Percentiles rank a stretch among this genome's conserved stretches.
Evolutionary conservation across 2,888 invertebrate genomes (phyloP).

Genomic region (Tetranychus piercei): DNA sequence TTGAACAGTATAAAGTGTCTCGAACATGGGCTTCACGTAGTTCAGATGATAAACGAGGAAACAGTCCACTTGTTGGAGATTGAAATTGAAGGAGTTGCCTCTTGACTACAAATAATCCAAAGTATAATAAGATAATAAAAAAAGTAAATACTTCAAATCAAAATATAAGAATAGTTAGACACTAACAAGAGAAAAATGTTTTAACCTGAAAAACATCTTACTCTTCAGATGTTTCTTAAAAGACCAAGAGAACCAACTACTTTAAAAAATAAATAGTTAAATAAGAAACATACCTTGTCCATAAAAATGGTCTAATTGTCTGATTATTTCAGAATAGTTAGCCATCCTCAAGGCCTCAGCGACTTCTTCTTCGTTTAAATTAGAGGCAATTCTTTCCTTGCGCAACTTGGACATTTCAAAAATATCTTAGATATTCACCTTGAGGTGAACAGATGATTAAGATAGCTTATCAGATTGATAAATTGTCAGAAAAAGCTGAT

Average conservation of each 20-base stretch:
- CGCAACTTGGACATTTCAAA: background rate
- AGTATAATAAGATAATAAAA: too few species aligned
- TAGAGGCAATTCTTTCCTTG: slow-evolving; percentile 3
- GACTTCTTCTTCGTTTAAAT: slow-evolving; percentile 10
- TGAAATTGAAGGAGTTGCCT: slow-evolving; percentile 73
- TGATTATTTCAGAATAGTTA: slow-evolving; percentile 73
- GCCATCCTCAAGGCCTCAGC: slow-evolving; percentile 18
- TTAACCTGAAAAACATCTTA: background rate
- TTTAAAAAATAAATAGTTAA: background rate
- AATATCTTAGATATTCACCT: too few species aligned
- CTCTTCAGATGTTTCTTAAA: background rate
- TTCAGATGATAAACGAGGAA: slow-evolving; percentile 66
- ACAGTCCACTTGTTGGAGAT: slow-evolving; percentile 79
- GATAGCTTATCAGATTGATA: too few species aligned
- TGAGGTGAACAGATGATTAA: too few species aligned
- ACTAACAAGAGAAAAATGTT: slow-evolving; percentile 1
- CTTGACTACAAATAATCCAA: slow-evolving; percentile 45
- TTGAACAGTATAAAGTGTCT: slow-evolving; percentile 55
- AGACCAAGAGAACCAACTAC: background rate
- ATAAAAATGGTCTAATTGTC: slow-evolving; percentile 78
- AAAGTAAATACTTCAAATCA: background rate
- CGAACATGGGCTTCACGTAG: slow-evolving; percentile 62
- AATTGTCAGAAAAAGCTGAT: too few species aligned
- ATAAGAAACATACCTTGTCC: slow-evolving; percentile 36
- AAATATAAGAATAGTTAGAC: slow-evolving; percentile 7